Conservation (phyloP, 2,797 vertebrate genomes). For the Peromyscus melanophrys region DNA sequence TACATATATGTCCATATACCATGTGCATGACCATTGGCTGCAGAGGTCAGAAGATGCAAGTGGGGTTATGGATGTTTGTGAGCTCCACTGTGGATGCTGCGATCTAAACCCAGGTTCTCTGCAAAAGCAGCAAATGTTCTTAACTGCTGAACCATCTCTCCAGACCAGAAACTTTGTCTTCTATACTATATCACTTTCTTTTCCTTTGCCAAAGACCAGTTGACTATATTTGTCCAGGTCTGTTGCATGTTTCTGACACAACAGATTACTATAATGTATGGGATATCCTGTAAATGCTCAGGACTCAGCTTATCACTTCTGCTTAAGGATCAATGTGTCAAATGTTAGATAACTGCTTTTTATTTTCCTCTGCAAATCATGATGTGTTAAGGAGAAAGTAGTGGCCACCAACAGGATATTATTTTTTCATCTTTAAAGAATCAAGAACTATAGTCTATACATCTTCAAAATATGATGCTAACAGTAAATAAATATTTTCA, state of each 20-base stretch:
- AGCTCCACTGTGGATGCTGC: not conserved
- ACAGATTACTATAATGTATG: not conserved
- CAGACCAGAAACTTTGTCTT: not conserved
- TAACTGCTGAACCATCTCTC: not conserved
- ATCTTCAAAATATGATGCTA: not conserved
- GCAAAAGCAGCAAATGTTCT: not conserved
- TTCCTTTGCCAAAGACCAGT: not conserved
- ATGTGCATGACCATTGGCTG: not conserved
- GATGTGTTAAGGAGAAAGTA: not conserved
- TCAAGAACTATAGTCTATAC: not conserved
- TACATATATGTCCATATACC: not conserved
- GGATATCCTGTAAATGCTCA: not conserved
- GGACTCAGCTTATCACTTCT: not conserved
- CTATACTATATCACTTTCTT: not conserved
- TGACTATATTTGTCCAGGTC: not conserved
- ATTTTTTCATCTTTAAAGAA: constrained; percentile 27
- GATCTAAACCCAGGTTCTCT: not conserved
- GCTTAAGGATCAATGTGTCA: not conserved
- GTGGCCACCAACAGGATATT: not conserved
- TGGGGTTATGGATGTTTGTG: not conserved
- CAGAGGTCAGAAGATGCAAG: not conserved
- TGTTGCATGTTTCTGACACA: constrained; percentile 15
- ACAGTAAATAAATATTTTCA: not conserved
- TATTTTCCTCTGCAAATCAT: not conserved
- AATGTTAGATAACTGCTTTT: not conserved